Evolutionary conservation across 2,113 vertebrate species (phyloP), one percentile per base, ranked within the genome.

Genomic region (Daubentonia madagascariensis): DNA sequence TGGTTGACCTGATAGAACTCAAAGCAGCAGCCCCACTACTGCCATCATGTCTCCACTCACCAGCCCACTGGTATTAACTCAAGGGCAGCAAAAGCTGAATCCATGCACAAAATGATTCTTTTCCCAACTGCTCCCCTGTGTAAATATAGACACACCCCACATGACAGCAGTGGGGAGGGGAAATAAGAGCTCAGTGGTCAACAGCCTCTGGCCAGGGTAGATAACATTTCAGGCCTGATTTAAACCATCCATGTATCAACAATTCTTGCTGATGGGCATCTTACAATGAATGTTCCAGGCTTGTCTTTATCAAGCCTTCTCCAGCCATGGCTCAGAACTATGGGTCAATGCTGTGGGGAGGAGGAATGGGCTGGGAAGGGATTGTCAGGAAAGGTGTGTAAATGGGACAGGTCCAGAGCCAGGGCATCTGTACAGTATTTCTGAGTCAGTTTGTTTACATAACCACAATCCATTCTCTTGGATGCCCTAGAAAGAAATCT

Each of bases 241-340:
- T 95, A 86, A 85, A 45, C 67, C 22, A 23, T 25, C 11, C 20
- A 4, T 12, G 18, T 52, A 43, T 45, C 70, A 40, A 81, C 48
- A 79, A 4, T 65, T 97, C 37, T 45, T 91, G 57, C 18, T 85
- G 76, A 85, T 52, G 73, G 72, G 22, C 3, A 0, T 40, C 45
- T 95, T 63, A 79, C 50, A 40, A 28, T 63, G 59, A 85, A 86
- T 20, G 16, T 86, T 57, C 32, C n/a, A 20, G 57, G 5, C 68
- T 54, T 89, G n/a, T 28, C 70, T 95, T 91, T 88, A 65, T 95
- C 67, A 84, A 43, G 63, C 37, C n/a, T 93, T 79, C 59, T 95
- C 63, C 95, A 92, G 79, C 67, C 48, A 7, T 13, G 35, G 43
- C 68, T 95, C 70, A 35, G 67, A 93, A 63, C 95, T 65, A 63